Percentiles rank a stretch among this genome's conserved stretches.
These are phyloP conservation scores for Himantopus leucocephalus DNA, from an alignment of 2,113 vertebrate genomes.

Conservation along the genomic window DNA sequence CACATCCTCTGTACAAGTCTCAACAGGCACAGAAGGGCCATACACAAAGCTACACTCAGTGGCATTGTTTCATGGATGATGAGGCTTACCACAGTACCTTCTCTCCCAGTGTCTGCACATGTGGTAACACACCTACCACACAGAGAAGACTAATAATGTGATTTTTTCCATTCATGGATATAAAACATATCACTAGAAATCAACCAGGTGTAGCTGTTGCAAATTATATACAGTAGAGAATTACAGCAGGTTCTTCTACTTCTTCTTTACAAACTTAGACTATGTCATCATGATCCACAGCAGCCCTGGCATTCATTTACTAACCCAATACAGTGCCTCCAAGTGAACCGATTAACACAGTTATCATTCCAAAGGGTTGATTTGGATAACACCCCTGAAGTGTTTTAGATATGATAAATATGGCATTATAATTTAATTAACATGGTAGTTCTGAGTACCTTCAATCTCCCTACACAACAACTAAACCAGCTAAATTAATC, in stretches of 20 bases:
- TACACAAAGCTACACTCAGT: too few species aligned
- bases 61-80: not conserved
- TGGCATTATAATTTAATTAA: not conserved
- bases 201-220: not conserved
- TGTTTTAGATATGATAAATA: not conserved
- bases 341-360: not conserved
- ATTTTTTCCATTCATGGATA: not conserved
- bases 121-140: not conserved
- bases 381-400: not conserved
- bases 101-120: not conserved
- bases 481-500: not conserved
- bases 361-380: not conserved
- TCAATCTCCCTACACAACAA: not conserved
- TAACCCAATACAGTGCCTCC: not conserved
- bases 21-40: not conserved
- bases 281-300: not conserved
- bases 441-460: not conserved
- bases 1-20: not conserved
- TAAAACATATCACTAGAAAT: not conserved
- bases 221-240: not conserved
- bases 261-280: not conserved
- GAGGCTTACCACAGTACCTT: not conserved
- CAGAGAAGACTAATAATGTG: accelerated
- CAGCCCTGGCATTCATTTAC: not conserved
- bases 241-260: not conserved